Conservation (phyloP, 2,888 invertebrate genomes). For the Eucera pruinosa region DNA sequence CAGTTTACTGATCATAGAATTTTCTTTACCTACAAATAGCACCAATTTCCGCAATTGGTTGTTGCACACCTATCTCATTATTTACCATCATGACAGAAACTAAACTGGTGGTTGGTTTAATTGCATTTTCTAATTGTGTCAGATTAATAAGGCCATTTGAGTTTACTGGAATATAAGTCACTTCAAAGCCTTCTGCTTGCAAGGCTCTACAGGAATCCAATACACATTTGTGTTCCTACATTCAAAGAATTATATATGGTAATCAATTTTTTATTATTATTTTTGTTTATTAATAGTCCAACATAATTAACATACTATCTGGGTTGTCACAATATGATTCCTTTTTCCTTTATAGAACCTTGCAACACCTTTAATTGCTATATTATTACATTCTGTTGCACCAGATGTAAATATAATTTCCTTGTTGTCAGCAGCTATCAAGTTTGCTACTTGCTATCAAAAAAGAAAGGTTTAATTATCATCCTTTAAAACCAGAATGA, state of each 20-base stretch:
- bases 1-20: too few relatives aligned
- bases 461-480: conserved; percentile 27
- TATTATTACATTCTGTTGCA: conserved; percentile 99
- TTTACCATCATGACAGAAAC: conserved; percentile 99
- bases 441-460: conserved; percentile 91
- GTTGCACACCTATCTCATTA: conserved; percentile 99
- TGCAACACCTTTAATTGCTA: conserved; percentile 98
- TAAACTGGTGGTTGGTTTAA: conserved; percentile 95
- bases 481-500: background rate
- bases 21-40: conserved; percentile 89
- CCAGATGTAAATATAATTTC: conserved; percentile 99
- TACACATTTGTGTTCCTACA: conserved; percentile 99
- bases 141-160: conserved; percentile 94
- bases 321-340: conserved; percentile 98
- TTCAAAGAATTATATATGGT: conserved; percentile 17
- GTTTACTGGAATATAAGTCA: conserved; percentile 97
- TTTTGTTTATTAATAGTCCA: conserved; percentile 12
- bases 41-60: conserved; percentile 97
- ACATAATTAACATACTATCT: conserved; percentile 89
- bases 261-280: background rate
- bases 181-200: conserved; percentile 96
- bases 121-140: conserved; percentile 90
- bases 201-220: conserved; percentile 98
- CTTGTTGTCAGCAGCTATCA: conserved; percentile 97
- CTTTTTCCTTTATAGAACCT: conserved; percentile 97